These are phyloP conservation scores for Acromyrmex echinatior DNA, from an alignment of 1,140 invertebrate genomes.

Conservation along the genomic window DNA sequence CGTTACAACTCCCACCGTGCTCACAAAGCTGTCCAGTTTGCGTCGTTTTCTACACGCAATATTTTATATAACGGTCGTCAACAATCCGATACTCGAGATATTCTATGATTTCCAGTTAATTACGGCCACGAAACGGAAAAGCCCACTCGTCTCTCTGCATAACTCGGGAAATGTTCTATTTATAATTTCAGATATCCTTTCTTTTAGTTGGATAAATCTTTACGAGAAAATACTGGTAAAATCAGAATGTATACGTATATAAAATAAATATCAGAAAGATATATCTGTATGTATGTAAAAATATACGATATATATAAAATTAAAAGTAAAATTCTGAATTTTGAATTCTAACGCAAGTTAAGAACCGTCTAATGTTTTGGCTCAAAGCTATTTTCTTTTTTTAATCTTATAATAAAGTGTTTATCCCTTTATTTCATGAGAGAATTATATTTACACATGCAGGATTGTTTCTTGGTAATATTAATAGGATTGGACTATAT, in stretches of 20 bases:
- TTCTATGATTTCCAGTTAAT: conserved; percentile 8
- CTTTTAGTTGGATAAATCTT: neutral
- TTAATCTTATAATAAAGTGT: neutral
- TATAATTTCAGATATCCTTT: neutral
- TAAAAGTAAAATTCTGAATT: neutral
- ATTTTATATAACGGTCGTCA: conserved; percentile 53
- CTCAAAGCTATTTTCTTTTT: neutral
- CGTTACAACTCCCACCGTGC: conserved; percentile 39
- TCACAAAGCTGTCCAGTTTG: neutral
- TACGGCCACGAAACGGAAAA: neutral
- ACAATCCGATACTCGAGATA: conserved; percentile 20
- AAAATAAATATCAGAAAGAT: neutral
- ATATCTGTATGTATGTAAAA: neutral
- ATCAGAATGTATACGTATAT: neutral
- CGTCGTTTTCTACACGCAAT: conserved; percentile 43
- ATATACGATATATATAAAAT: neutral
- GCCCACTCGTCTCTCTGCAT: neutral
- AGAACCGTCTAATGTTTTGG: neutral
- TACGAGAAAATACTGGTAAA: neutral
- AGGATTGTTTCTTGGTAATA: neutral
- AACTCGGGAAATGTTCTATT: neutral
- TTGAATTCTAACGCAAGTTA: neutral
- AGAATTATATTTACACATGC: neutral
- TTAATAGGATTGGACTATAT: conserved; percentile 12
- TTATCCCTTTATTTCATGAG: neutral